Evolutionary conservation across 2,888 invertebrate genomes (phyloP).

Genomic region (Lasioglossum zephyrum): DNA sequence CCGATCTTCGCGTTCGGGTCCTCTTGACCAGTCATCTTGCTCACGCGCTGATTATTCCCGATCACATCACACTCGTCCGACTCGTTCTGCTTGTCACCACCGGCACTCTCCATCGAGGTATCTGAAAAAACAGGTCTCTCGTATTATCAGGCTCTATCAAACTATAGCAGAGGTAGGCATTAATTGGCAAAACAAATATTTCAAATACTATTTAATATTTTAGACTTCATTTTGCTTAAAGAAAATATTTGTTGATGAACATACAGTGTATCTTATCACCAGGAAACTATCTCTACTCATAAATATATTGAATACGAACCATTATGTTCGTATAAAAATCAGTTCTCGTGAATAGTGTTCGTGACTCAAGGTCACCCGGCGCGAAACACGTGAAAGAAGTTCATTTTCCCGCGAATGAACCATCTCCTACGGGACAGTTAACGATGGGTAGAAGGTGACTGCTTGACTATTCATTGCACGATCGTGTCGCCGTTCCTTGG

Average conservation of each 20-base stretch:
- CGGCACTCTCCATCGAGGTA: slow-evolving; percentile 80
- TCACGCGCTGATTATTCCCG: slow-evolving; percentile 61
- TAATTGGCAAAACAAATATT: no score
- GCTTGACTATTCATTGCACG: slow-evolving; percentile 64
- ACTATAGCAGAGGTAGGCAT: no score
- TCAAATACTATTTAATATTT: no score
- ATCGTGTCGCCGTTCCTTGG: slow-evolving; percentile 22
- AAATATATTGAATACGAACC: no score
- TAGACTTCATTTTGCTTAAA: no score
- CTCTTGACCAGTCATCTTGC: slow-evolving; percentile 65
- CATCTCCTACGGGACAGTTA: slow-evolving; percentile 44
- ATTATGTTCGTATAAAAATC: not conserved
- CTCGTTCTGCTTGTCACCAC: slow-evolving; percentile 76
- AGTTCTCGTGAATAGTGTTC: not conserved
- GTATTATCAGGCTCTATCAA: not conserved
- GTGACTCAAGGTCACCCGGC: slow-evolving; percentile 14
- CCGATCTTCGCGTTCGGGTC: slow-evolving; percentile 50
- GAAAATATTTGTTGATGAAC: no score
- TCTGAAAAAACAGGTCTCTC: slow-evolving; percentile 62
- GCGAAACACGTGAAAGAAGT: not conserved
- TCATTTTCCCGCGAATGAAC: slow-evolving; percentile 34
- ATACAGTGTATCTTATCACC: no score
- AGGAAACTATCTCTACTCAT: no score
- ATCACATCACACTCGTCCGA: slow-evolving; percentile 78
- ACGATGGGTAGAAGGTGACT: slow-evolving; percentile 40